Conservation (phyloP, 2,113 vertebrate genomes). For the Gasterosteus nipponicus region DNA sequence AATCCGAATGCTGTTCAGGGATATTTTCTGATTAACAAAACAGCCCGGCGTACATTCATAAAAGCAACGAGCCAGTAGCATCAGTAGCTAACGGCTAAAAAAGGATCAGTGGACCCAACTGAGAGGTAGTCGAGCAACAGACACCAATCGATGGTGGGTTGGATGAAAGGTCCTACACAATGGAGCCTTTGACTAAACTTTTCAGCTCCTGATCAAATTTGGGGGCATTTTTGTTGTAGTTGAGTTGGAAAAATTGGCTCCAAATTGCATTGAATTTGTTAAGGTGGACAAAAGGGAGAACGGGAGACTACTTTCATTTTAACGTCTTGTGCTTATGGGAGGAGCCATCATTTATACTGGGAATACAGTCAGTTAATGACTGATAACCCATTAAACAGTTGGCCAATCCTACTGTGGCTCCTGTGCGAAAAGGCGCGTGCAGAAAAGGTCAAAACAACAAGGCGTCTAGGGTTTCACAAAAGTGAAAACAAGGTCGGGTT, state of each 20-base stretch:
- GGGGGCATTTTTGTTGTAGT: neutral
- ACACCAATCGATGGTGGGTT: too few species aligned
- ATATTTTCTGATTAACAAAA: constrained; percentile 6
- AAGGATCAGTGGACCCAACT: neutral
- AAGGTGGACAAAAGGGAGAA: neutral
- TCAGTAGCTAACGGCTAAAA: neutral
- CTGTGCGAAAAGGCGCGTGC: constrained; percentile 20
- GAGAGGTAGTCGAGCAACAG: neutral
- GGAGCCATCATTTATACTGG: neutral
- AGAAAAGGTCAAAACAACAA: constrained; percentile 46
- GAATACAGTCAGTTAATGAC: neutral
- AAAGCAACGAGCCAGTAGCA: neutral
- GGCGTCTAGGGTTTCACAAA: constrained; percentile 16
- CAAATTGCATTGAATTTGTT: neutral
- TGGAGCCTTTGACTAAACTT: neutral
- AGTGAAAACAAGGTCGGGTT: constrained; percentile 50
- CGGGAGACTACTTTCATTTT: neutral
- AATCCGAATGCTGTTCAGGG: constrained; percentile 3
- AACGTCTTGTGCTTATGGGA: neutral
- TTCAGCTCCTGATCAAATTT: neutral
- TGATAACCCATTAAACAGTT: constrained; percentile 18
- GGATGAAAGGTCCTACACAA: too few species aligned
- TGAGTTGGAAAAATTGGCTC: neutral
- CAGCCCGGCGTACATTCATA: neutral
- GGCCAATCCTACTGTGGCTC: constrained; percentile 7